Percentiles rank a stretch among this genome's conserved stretches.
These are phyloP conservation scores for Eriosoma lanigerum DNA, from an alignment of 1,140 invertebrate species.

Conservation along the genomic window DNA sequence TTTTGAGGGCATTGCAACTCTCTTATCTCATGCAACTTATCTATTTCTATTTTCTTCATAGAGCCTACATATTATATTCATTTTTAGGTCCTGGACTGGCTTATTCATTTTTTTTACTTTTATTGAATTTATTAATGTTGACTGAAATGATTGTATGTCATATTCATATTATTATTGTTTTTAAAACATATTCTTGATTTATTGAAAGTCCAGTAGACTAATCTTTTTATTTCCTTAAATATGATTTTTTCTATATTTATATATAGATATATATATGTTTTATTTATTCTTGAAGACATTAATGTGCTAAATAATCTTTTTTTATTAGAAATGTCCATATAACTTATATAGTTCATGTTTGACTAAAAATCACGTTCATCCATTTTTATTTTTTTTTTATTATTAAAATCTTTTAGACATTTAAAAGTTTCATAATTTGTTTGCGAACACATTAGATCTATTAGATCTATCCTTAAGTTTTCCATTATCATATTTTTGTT, in stretches of 20 bases:
- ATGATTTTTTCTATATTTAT: background rate
- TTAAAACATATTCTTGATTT: background rate
- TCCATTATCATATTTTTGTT: background rate
- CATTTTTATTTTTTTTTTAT: slow-evolving; percentile 9
- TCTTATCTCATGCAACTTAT: slow-evolving; percentile 9
- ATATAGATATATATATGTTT: no score
- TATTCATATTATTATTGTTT: slow-evolving; percentile 8
- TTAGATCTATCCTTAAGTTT: background rate
- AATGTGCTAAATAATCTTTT: background rate
- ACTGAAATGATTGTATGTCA: slow-evolving; percentile 38
- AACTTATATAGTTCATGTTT: background rate
- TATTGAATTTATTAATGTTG: slow-evolving; percentile 1
- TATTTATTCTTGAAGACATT: background rate
- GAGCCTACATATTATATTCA: background rate
- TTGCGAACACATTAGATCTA: background rate
- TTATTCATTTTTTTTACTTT: background rate
- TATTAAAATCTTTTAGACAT: no score
- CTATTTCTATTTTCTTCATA: slow-evolving; percentile 42
- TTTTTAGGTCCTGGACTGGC: background rate
- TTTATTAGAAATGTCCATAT: slow-evolving; percentile 11
- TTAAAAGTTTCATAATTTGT: background rate
- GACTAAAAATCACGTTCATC: background rate
- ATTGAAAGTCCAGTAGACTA: background rate
- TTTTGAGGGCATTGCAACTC: background rate
- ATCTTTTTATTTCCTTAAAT: slow-evolving; percentile 9